Evolutionary conservation across 2,797 vertebrate species (phyloP).

Genomic region (Pseudochaenichthys georgianus): DNA sequence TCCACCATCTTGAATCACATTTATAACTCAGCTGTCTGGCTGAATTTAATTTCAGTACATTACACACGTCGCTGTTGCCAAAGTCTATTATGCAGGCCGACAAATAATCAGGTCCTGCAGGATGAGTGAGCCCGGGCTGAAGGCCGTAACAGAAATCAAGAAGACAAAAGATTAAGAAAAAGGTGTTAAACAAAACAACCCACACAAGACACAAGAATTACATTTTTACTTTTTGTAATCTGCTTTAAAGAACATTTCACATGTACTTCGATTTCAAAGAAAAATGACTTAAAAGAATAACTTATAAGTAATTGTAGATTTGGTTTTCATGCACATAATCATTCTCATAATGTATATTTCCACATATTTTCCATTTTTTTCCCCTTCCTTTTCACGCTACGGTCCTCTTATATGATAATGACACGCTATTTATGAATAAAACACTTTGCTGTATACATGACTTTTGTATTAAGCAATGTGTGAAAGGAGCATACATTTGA

Average conservation of each 20-base stretch:
- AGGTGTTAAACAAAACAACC: neutral
- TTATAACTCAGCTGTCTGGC: neutral
- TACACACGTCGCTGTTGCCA: neutral
- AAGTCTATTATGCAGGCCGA: neutral
- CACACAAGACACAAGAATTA: neutral
- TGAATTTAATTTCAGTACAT: constrained; percentile 14
- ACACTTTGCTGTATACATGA: neutral
- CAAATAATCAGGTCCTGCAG: constrained; percentile 2
- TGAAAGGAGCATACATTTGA: neutral
- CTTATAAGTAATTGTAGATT: neutral
- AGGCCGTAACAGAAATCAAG: neutral
- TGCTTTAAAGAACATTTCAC: too few species aligned
- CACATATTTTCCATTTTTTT: neutral
- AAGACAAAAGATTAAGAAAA: neutral
- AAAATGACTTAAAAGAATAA: too few species aligned
- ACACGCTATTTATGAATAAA: neutral
- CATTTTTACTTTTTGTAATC: too few species aligned
- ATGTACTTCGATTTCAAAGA: too few species aligned
- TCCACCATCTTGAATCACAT: neutral
- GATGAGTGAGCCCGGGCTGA: constrained; percentile 8
- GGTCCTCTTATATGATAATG: neutral
- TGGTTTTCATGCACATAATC: neutral
- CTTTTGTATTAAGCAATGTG: neutral
- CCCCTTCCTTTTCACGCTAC: neutral
- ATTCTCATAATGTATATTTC: neutral